Evolutionary conservation across 2,113 vertebrate species (phyloP).

Genomic region (Thryonomys swinderianus): DNA sequence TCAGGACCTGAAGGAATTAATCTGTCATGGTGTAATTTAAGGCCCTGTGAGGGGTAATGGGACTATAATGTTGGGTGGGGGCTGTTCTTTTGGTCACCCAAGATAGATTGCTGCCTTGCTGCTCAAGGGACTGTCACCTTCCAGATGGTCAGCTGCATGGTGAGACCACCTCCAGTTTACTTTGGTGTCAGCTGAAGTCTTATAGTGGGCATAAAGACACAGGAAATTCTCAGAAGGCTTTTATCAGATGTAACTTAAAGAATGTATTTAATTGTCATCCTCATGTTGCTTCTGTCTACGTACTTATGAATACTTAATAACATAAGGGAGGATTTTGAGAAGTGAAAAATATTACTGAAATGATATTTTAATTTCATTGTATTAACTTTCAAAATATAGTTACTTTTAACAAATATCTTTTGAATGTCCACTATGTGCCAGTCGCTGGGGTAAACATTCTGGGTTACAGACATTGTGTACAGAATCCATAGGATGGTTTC

Average conservation of each 20-base stretch:
- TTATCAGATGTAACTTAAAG: slow-evolving; percentile 41
- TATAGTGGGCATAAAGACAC: neutral
- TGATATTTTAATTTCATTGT: neutral
- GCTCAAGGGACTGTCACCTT: neutral
- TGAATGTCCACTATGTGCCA: neutral
- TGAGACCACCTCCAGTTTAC: neutral
- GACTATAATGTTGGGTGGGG: neutral
- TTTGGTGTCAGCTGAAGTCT: neutral
- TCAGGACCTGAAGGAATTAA: slow-evolving; percentile 52
- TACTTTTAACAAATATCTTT: neutral
- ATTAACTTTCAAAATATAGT: neutral
- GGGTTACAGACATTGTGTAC: neutral
- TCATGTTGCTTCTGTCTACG: slow-evolving; percentile 24
- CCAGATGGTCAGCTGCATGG: neutral
- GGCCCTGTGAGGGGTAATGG: slow-evolving; percentile 21
- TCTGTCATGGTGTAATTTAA: slow-evolving; percentile 65
- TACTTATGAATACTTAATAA: slow-evolving; percentile 44
- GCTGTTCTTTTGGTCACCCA: neutral
- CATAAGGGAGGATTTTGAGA: slow-evolving; percentile 17
- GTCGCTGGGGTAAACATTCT: neutral
- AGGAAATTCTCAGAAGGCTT: slow-evolving; percentile 19
- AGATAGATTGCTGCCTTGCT: neutral
- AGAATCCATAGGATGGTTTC: neutral
- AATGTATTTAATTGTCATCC: slow-evolving; percentile 5
- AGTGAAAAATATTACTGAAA: neutral